Evolutionary conservation across 2,113 vertebrate genomes (phyloP), one percentile per base, ranked within the genome.

Genomic region (Galeopterus variegatus): DNA sequence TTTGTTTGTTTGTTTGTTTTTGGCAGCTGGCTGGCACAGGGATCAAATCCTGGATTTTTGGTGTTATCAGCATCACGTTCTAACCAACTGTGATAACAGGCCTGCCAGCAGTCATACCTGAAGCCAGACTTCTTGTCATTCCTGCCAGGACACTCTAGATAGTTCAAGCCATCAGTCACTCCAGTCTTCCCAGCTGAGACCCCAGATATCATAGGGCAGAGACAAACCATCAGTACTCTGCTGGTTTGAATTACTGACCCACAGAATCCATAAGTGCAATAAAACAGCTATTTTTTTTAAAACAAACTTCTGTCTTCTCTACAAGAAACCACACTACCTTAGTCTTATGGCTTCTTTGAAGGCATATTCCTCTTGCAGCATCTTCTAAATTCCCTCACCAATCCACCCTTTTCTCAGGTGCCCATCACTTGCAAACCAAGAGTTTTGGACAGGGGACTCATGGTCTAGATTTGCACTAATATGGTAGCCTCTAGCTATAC

Each of bases 381-480:
- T 95, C 33, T 69, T 92, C 67, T 82, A 89, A 65, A 52, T 85
- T 45, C 17, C 41, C 12, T 94, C 24, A 60, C 6, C 4, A 18
- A 33, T 60, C 28, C 33, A 54, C 52, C 33, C 10, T 33, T n/a
- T 31, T 65, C 33, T 70, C 48, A 64, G 65, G 45, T 76, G 33
- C 4, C 48, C 26, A 76, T 77, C 24, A 93, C 65, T 93, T 93
- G 33, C 94, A 75, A 88, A 54, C 36, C 72, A 95, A 85, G 3
- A 48, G 69, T 67, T 88, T 62, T 5, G 13, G 69, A 75, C 26
- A 90, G 77, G 24, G 5, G 8, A 48, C 23, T 12, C 19, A 41
- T 50, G 48, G 33, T 72, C 67, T 81, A 82, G 36, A 95, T 72
- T 79, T 95, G 36, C 33, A 79, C 69, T 64, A 48, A 5, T 65